Percentiles rank a stretch among this genome's conserved stretches.
These are phyloP conservation scores for Leucoraja erinaceus DNA, from an alignment of 2,113 vertebrate species.

Conservation along the genomic window DNA sequence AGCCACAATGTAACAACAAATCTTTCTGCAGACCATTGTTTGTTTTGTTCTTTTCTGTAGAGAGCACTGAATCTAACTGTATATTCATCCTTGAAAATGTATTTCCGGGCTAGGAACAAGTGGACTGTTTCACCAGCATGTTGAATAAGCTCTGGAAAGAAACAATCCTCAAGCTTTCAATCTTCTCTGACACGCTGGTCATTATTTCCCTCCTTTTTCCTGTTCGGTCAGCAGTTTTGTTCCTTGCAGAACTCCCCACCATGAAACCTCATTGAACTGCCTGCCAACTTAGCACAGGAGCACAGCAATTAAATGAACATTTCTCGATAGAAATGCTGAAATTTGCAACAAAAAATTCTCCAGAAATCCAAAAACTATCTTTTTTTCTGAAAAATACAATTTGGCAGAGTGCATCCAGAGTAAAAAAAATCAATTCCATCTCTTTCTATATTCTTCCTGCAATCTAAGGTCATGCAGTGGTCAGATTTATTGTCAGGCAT, in stretches of 20 bases:
- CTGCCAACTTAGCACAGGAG: constrained; percentile 4
- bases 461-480: constrained; percentile 21
- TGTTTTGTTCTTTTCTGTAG: background rate
- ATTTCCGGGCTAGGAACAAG: background rate
- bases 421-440: constrained; percentile 36
- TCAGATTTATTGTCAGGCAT: constrained; percentile 34
- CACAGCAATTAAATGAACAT: constrained; percentile 10
- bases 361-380: background rate
- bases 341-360: constrained; percentile 20
- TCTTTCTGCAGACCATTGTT: background rate
- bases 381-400: constrained; percentile 24
- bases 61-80: background rate
- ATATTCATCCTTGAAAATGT: background rate
- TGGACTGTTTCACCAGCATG: background rate
- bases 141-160: background rate
- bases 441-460: constrained; percentile 18
- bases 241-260: constrained; percentile 24
- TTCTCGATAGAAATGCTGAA: constrained; percentile 8
- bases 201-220: constrained; percentile 15
- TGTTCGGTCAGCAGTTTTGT: constrained; percentile 8
- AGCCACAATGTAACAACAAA: background rate
- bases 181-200: background rate
- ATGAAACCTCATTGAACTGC: constrained; percentile 24
- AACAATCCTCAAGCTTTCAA: constrained; percentile 24
- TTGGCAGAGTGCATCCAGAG: constrained; percentile 28